Evolutionary conservation across 2,113 vertebrate genomes (phyloP), one percentile per base, ranked within the genome.

Genomic region (Oreochromis spilurus): DNA sequence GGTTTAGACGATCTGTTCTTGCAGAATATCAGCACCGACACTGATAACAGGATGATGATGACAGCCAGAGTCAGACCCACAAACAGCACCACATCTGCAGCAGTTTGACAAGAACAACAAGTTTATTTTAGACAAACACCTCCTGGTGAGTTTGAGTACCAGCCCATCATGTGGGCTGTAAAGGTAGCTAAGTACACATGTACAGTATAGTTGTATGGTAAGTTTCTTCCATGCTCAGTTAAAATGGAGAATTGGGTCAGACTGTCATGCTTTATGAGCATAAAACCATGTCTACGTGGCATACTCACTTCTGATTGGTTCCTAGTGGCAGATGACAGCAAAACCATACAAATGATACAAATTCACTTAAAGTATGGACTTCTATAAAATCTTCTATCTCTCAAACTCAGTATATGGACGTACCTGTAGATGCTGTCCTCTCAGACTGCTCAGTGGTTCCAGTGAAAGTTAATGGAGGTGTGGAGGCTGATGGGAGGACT

Each of bases 351-450:
- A 62, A 62, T 62, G 58, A 62, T 34, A 62, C 29, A 34, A 62
- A 62, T 62, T 36, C 29, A 34, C 1, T 55, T 55, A 7, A 62
- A 62, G 29, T 6, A 19, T 11, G 16, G 16, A 62, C 5, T 10
- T 62, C 2, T 34, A 34, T 0, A 62, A 62, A 9, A 4, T 19
- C 16, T 65, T 2, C 58, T 1, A 0, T 65, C 34, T 65, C 9
- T 21, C 0, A 65, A 65, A 65, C 60, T 4, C 55, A 58, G 55
- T 0, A 4, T 6, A 12, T 5, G 62, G 11, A 67, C 1, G 34
- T n/a, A 72, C 65, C 65, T 45, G 65, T 14, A 26, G 65, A 45
- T 45, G 38, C 12, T 1, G 58, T 62, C 9, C 19, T 14, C 36
- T 5, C 34, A 21, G 62, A 1, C 62, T 67, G 62, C 34, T 8